Evolutionary conservation across 2,797 vertebrate genomes (phyloP), one percentile per base, ranked within the genome.

Genomic region (Gymnoscopelus microlampas): DNA sequence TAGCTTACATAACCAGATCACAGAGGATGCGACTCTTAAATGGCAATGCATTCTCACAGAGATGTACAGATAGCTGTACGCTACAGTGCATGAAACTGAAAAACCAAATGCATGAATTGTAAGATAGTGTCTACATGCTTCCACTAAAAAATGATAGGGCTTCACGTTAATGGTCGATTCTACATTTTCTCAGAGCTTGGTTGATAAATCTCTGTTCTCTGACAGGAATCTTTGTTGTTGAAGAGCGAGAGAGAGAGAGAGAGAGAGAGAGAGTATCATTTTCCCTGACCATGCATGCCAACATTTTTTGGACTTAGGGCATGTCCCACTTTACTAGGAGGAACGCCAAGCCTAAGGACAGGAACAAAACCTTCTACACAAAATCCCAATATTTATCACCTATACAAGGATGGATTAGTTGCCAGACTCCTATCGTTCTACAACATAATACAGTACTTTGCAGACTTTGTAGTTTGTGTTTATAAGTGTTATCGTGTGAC

Each of bases 101-200:
- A 44, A 58, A 65, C 53, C 71, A 24, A 49, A 66, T 15, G 58
- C 13, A 80, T 75, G 74, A 71, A 78, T 70, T 76, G 19, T 4
- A 53, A 19, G 53, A 71, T 59, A 63, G 15, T 39, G 14, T 66
- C 8, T 60, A 3, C 15, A 61, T 29, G 7, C 49, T 71, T 66
- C 77, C 63, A 78, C 71, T 82, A 77, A 74, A 83, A 77, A 73
- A 77, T 26, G 19, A 56, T 57, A 57, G n/a, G 3, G 62, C 78
- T 81, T 82, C 75, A 67, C 29, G 69, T 77, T 78, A 71, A 76
- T 72, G 70, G 61, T 67, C 57, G 8, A 63, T 53, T 67, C 24
- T 23, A 13, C 59, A 51, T 76, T 71, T 53, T 63, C 47, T 70
- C 7, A 0, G 2, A 11, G 13, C 14, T 57, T 54, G 6, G 32